Percentiles rank a stretch among this genome's conserved stretches.
phyloP scores from a whole-genome alignment of 2,113 vertebrate genomes.

The Aphyosemion australe region DNA sequence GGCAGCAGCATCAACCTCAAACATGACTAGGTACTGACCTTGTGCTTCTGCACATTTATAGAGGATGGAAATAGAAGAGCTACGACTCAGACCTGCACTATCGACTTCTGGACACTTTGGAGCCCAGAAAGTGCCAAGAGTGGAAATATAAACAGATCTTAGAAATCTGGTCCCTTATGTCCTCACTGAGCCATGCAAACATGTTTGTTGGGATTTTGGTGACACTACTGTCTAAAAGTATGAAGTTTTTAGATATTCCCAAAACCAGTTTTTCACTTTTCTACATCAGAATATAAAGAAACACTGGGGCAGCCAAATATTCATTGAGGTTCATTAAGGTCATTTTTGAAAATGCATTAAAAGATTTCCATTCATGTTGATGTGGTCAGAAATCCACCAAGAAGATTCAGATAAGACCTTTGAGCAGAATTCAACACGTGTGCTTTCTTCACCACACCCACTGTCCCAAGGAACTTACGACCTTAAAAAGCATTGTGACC shows the following conservation, averaged over 20 bases:
- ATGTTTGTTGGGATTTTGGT: too few relatives aligned
- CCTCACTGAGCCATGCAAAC: not conserved
- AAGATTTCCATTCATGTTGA: too few relatives aligned
- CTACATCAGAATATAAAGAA: too few relatives aligned
- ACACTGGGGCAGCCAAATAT: not conserved
- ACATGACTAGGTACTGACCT: constrained; percentile 2
- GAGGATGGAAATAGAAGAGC: not conserved
- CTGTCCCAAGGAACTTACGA: too few relatives aligned
- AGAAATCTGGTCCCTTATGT: not conserved
- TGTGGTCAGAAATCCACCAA: too few relatives aligned
- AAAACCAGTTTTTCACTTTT: too few relatives aligned
- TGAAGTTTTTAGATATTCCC: too few relatives aligned
- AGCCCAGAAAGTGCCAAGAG: not conserved
- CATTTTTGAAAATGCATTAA: not conserved
- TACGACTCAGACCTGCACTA: not conserved
- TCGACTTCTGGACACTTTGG: not conserved
- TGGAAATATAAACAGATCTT: too few relatives aligned
- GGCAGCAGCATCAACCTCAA: not conserved
- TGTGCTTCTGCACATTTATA: not conserved
- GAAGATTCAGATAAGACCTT: too few relatives aligned
- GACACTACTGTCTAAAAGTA: too few relatives aligned
- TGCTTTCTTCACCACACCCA: too few relatives aligned
- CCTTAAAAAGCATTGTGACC: not conserved
- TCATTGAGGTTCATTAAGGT: not conserved
- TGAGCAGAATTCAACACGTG: too few relatives aligned